Percentiles rank a stretch among this genome's conserved stretches.
phyloP scores from a whole-genome alignment of 1,140 invertebrate genomes.

The Yoshiicerus persimilis region DNA sequence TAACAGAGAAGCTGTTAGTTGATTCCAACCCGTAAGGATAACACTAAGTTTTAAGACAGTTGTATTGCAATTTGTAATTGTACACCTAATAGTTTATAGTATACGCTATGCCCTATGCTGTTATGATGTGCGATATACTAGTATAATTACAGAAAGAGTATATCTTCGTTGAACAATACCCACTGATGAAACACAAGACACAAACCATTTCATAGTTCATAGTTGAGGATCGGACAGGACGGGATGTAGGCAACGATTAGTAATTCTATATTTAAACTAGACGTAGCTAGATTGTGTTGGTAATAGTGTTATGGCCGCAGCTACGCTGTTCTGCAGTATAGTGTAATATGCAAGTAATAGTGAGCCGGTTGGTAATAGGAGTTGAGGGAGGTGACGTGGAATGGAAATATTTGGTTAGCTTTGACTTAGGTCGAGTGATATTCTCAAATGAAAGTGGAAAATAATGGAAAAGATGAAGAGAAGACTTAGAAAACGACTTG shows the following conservation, averaged over 20 bases:
- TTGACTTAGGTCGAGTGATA: background rate
- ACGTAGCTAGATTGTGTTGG: background rate
- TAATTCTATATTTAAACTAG: background rate
- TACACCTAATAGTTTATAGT: too few relatives aligned
- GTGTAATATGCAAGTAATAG: background rate
- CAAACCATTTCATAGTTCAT: background rate
- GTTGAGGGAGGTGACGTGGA: background rate
- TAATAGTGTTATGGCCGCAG: background rate
- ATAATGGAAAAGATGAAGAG: background rate
- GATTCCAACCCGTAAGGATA: too few relatives aligned
- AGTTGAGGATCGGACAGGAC: background rate
- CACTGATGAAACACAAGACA: background rate
- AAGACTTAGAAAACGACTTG: background rate
- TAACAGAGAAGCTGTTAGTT: background rate
- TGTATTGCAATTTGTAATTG: too few relatives aligned
- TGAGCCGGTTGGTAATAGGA: background rate
- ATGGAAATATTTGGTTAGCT: background rate
- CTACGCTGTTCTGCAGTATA: background rate
- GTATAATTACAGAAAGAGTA: too few relatives aligned
- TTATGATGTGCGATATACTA: too few relatives aligned
- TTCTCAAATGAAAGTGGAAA: constrained; percentile 1
- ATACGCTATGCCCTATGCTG: too few relatives aligned
- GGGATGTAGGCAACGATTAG: background rate
- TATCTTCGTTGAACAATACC: too few relatives aligned
- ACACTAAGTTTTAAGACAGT: too few relatives aligned